Evolutionary conservation across 2,888 invertebrate genomes (phyloP).

Genomic region (Hipparchia sbordonii): DNA sequence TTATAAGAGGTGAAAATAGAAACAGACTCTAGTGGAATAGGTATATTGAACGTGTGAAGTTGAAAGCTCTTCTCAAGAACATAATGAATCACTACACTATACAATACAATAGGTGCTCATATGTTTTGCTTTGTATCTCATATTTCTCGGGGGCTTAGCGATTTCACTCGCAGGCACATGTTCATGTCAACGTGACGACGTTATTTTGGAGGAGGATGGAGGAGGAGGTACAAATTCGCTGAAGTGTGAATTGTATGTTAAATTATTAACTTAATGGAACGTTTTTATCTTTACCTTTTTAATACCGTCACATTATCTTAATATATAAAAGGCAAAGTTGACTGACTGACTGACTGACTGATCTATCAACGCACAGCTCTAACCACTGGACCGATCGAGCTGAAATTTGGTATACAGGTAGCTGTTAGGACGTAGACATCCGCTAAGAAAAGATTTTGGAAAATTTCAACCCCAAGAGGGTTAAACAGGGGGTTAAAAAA

Average conservation of each 20-base stretch:
- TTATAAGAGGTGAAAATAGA: neutral
- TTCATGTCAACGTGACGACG: constrained; percentile 29
- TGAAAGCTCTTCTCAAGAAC: neutral
- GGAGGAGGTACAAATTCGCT: constrained; percentile 3
- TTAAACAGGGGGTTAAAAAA: too few relatives aligned
- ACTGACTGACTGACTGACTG: too few relatives aligned
- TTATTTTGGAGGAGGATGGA: constrained; percentile 1
- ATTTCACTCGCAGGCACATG: constrained; percentile 29
- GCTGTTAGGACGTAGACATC: too few relatives aligned
- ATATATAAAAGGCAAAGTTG: too few relatives aligned
- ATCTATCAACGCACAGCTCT: too few relatives aligned
- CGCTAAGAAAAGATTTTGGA: too few relatives aligned
- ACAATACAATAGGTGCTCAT: neutral
- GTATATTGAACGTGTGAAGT: neutral
- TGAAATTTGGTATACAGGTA: too few relatives aligned
- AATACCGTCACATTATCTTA: too few relatives aligned
- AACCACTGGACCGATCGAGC: too few relatives aligned
- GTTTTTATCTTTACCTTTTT: too few relatives aligned
- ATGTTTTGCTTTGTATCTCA: constrained; percentile 27
- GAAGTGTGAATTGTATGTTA: constrained; percentile 4
- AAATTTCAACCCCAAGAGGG: too few relatives aligned
- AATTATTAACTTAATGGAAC: neutral
- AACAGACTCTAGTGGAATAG: neutral
- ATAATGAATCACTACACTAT: neutral
- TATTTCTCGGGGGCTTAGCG: constrained; percentile 27